A percentile compares a stretch with the other conserved stretches of the same genome.
Conservation (phyloP, 1,140 invertebrate species). For the Drosophila seguyi region DNA sequence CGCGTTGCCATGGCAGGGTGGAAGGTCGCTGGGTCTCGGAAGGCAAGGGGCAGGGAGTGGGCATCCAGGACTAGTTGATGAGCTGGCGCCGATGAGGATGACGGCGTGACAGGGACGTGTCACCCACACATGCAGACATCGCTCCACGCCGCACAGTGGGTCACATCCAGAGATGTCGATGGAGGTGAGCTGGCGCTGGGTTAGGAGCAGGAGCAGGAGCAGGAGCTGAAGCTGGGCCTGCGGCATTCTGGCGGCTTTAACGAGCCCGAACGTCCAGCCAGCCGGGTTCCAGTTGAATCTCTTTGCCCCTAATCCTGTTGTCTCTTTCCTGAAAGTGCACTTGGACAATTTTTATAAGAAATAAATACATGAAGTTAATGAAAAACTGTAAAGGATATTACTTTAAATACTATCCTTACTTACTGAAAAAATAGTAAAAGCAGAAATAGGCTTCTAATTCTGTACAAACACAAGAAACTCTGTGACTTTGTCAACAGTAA, state of each 20-base stretch:
- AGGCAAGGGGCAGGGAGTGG: neutral
- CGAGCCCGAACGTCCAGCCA: constrained; percentile 60
- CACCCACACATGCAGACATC: constrained; percentile 65
- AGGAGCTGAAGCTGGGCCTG: constrained; percentile 33
- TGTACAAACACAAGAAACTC: neutral
- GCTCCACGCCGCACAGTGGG: constrained; percentile 38
- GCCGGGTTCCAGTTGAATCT: constrained; percentile 9
- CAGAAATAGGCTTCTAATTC: neutral
- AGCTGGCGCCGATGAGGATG: constrained; percentile 65
- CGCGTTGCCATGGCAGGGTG: constrained; percentile 62
- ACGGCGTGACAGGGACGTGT: constrained; percentile 61
- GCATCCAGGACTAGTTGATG: constrained; percentile 58
- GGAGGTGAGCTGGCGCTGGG: constrained; percentile 4
- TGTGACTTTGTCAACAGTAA: neutral
- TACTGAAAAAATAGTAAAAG: neutral
- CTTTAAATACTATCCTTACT: neutral
- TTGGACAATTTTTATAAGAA: neutral
- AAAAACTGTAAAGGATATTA: fast-evolving
- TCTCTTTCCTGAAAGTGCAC: neutral
- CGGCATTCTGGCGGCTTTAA: constrained; percentile 67
- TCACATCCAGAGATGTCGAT: constrained; percentile 16
- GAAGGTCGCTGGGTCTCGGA: neutral
- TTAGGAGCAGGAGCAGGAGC: constrained; percentile 1
- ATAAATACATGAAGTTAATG: neutral
- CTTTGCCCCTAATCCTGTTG: constrained; percentile 10